Evolutionary conservation across 2,797 vertebrate genomes (phyloP).

Genomic region (Parauchenoglanis ngamensis): DNA sequence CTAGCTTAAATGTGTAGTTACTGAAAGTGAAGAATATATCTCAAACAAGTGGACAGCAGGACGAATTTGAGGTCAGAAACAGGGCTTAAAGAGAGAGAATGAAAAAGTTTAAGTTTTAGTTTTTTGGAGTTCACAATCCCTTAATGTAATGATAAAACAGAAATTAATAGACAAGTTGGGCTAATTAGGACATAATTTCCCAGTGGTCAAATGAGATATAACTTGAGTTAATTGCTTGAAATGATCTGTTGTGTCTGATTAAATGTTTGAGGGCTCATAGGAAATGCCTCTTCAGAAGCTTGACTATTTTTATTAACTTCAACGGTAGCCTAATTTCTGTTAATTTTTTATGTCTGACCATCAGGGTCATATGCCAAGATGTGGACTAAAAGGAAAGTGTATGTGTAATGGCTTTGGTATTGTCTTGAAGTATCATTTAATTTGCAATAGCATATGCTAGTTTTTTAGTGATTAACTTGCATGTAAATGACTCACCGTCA

Average conservation of each 20-base stretch:
- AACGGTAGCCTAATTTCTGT: conserved; percentile 33
- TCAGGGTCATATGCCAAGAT: neutral
- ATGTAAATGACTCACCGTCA: neutral
- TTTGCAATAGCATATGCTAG: neutral
- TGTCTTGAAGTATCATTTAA: neutral
- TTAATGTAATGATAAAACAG: conserved; percentile 65
- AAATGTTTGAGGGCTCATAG: conserved; percentile 36
- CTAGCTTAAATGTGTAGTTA: neutral
- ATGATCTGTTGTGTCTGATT: conserved; percentile 64
- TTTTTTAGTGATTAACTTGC: neutral
- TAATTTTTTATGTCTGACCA: conserved; percentile 8
- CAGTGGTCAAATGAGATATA: conserved; percentile 73
- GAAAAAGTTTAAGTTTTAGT: neutral
- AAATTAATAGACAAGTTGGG: conserved; percentile 73
- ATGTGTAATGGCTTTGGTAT: neutral
- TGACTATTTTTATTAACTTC: conserved; percentile 28
- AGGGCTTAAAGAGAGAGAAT: neutral
- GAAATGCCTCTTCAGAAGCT: conserved; percentile 42
- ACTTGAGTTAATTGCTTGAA: conserved; percentile 72
- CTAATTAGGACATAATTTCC: conserved; percentile 78
- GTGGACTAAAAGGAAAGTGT: neutral
- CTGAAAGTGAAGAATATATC: neutral
- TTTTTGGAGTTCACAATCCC: conserved; percentile 51
- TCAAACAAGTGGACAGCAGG: neutral
- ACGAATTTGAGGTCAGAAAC: conserved; percentile 13